These are phyloP conservation scores for Orcinus orca DNA, from an alignment of 2,113 vertebrate species.

Conservation along the genomic window DNA sequence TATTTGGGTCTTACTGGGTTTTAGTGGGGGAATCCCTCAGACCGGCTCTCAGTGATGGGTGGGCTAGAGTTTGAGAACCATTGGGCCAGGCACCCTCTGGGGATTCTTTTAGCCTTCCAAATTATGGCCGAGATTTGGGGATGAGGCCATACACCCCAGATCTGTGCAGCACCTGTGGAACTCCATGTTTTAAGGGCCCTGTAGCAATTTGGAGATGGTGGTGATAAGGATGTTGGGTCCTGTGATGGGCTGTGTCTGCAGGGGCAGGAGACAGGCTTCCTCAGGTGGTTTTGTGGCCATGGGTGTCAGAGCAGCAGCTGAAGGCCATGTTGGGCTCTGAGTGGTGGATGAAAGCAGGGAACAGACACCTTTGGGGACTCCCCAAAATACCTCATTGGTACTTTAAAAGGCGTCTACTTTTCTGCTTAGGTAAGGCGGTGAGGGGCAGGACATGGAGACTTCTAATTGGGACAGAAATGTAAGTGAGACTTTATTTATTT, in stretches of 20 bases:
- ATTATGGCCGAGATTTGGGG: background rate
- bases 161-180: background rate
- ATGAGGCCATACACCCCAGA: background rate
- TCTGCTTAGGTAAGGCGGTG: background rate
- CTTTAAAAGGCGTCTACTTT: background rate
- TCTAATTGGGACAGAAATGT: background rate
- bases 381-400: background rate
- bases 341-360: rapidly evolving
- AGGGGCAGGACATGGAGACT: background rate
- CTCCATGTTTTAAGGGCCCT: background rate
- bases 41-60: background rate
- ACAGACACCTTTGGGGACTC: background rate
- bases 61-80: background rate
- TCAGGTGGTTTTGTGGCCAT: background rate
- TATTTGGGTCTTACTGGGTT: background rate
- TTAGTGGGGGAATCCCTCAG: no score
- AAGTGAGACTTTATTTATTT: background rate
- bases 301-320: background rate
- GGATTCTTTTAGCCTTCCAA: background rate
- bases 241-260: rapidly evolving
- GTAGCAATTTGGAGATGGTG: background rate
- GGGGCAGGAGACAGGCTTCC: background rate
- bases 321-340: no score
- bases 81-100: background rate
- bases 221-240: background rate